Conservation (phyloP, 2,888 invertebrate species). For the Cephus rjabovi region DNA sequence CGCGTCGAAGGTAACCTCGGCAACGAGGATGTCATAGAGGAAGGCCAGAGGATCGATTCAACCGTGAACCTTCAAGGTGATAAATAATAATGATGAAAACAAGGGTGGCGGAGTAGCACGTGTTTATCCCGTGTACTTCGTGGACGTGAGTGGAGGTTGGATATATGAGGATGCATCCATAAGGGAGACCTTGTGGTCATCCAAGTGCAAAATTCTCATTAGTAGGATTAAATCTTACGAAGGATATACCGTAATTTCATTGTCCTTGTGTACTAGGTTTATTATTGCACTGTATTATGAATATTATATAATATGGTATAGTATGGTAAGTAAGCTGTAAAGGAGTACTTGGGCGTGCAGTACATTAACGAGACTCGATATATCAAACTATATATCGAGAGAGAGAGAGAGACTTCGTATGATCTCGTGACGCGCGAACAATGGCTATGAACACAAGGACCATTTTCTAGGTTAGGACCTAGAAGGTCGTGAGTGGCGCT, state of each 20-base stretch:
- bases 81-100: conserved; percentile 14
- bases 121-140: background rate
- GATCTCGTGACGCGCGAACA: background rate
- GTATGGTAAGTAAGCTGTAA: background rate
- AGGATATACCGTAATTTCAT: background rate
- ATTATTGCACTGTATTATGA: background rate
- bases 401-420: background rate
- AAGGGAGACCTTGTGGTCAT: background rate
- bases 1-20: background rate
- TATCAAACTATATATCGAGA: background rate
- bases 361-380: background rate
- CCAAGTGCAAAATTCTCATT: background rate
- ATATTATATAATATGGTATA: background rate
- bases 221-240: background rate
- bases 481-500: background rate
- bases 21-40: conserved; percentile 20
- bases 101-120: background rate
- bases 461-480: background rate
- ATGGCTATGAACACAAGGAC: background rate
- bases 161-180: background rate
- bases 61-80: conserved; percentile 59
- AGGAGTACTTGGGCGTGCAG: background rate
- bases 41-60: conserved; percentile 61
- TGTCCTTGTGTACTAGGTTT: background rate
- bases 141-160: background rate